Base-by-base conservation (phyloP, 1,140 invertebrate genomes). In the Lepidurus arcticus region DNA sequence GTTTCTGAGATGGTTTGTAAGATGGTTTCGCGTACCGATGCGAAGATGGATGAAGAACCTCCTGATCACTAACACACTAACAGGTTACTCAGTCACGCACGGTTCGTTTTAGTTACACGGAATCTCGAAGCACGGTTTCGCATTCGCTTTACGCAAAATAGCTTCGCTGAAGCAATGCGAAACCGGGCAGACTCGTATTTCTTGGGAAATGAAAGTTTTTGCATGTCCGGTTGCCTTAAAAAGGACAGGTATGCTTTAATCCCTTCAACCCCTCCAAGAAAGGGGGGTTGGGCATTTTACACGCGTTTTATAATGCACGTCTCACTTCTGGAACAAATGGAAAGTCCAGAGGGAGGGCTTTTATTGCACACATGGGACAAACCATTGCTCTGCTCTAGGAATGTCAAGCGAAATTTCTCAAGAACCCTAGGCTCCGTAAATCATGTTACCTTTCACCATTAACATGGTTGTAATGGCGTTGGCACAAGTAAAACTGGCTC, bases 221-320 rank as follows among this genome's bases (percentile, higher is more conserved):
- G 53, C 53, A 65, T 65, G 53, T 65, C 53, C 53, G 53, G 53
- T 65, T 65, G 53, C 34, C 34, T 65, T 65, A 65, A 65, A 65
- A 21, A 65, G 53, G 53, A 65, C 53, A 65, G 53, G 53, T 65
- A 65, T 65, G 53, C 53, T n/a, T 16, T 5, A 21, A 65, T 21
- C 8, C 16, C 16, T n/a, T 16, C 16, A 65, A 65, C 16, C 6
- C 34, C 34, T 34, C 34, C 53, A 65, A 65, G 21, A 47, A 47
- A 65, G 8, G 53, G 21, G 34, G 34, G 34, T 34, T 34, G 34
- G 34, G 3, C 34, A 34, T 34, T 34, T 34, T 11, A 65, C 16
- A 65, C 53, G 53, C 16, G 53, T 65, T 65, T n/a, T 21, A 65
- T 65, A 21, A 13, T 65, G 21, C 53, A 65, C 21, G 16, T 65